Conservation (phyloP, 64 coral and sea anemone species). For the Stichodactyla mertensii region DNA sequence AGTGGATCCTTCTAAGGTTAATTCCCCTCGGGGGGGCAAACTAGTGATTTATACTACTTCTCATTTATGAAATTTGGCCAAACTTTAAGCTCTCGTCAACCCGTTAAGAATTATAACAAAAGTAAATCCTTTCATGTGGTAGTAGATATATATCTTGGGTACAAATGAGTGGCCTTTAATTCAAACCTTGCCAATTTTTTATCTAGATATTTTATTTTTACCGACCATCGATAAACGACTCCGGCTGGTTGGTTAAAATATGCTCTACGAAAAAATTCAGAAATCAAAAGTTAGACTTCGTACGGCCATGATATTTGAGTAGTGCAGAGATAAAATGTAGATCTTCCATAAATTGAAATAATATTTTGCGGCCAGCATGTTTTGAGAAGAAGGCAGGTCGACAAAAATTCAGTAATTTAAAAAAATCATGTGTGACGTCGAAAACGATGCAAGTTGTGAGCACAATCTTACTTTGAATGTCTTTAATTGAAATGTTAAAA, state of each 20-base stretch:
- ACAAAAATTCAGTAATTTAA: background rate
- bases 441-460: too few relatives aligned
- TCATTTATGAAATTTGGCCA: too few relatives aligned
- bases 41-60: too few relatives aligned
- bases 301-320: background rate
- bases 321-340: background rate
- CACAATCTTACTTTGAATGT: too few relatives aligned
- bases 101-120: too few relatives aligned
- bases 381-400: background rate
- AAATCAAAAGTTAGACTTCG: conserved; percentile 21
- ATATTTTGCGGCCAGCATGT: background rate
- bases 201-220: conserved; percentile 4
- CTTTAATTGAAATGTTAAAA: too few relatives aligned
- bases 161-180: too few relatives aligned
- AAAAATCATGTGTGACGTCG: too few relatives aligned
- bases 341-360: background rate
- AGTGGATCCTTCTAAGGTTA: background rate
- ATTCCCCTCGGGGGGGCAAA: background rate
- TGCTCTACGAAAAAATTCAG: background rate
- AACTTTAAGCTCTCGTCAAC: too few relatives aligned
- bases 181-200: conserved; percentile 1
- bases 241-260: background rate
- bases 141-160: too few relatives aligned
- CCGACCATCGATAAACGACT: background rate
- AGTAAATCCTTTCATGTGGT: too few relatives aligned